Evolutionary conservation across 23 tunicate genomes (phyloP), one percentile per base, ranked within the genome.

Genomic region (Clavelina lepadiformis): DNA sequence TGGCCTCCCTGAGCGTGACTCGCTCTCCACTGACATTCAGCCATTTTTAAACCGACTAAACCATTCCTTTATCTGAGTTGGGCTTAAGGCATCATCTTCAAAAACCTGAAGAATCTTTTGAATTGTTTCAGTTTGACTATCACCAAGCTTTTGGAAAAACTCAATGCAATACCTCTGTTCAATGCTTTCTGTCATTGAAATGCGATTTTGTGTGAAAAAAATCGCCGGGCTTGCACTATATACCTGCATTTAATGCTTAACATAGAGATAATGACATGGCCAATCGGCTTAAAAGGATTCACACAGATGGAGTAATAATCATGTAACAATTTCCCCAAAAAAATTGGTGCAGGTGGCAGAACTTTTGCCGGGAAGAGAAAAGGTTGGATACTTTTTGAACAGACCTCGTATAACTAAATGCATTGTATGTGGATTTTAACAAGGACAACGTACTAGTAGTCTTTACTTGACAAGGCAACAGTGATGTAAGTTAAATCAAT

Each of bases 91-190:
- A 36, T 45, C 57, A 66, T 46, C 18, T 45, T 37, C 72, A 66
- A 66, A 66, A 46, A 27, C 72, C 35, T 66, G 72, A 36, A 46
- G 72, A 25, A 66, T 46, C 35, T 46, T 66, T 66, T 26, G 56
- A 27, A 66, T 66, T 45, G 72, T 66, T 66, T 66, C 57, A 66
- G 35, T 28, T 66, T 66, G 56, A 66, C 38, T 66, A 46, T 66
- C 57, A 27, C 57, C 72, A 45, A 27, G 72, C 35, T 66, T 66
- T 66, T 66, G 72, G 35, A 38, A 66, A 66, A 66, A 66, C 35
- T 66, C 47, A 44, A 66, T 66, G 72, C 57, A 66, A 66, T 66
- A 46, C 72, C 72, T 66, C 57, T 66, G 72, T 66, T 45, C 57
- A 26, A 63, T 66, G 57, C 57, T 56, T 66, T 66, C 22, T 63